Conservation (phyloP, 2,113 vertebrate genomes). For the Haemorhous mexicanus region DNA sequence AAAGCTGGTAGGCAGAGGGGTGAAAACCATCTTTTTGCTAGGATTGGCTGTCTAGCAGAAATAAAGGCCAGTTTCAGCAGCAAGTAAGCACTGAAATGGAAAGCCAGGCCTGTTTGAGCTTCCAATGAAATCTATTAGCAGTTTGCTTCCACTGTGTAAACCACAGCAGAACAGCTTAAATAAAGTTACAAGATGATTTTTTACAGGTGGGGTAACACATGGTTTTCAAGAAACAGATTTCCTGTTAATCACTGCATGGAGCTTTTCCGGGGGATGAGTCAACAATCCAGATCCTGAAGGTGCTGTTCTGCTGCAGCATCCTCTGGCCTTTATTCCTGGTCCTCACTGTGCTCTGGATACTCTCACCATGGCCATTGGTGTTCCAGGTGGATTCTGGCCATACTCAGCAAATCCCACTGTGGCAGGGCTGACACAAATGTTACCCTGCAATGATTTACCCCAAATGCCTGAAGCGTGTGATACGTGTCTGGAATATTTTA, state of each 20-base stretch:
- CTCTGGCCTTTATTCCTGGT: background rate
- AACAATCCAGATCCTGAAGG: background rate
- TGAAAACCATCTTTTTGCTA: background rate
- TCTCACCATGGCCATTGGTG: accelerated
- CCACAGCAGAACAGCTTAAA: background rate
- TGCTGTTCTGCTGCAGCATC: background rate
- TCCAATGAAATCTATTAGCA: background rate
- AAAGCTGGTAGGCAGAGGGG: background rate
- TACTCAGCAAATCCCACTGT: accelerated
- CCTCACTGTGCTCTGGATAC: too few relatives aligned
- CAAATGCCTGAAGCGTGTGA: background rate
- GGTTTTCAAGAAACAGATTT: background rate
- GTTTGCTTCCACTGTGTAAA: background rate
- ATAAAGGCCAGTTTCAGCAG: background rate
- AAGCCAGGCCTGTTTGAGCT: background rate
- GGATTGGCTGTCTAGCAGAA: background rate
- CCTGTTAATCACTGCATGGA: background rate
- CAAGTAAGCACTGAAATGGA: background rate
- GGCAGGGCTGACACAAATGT: background rate
- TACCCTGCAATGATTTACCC: background rate
- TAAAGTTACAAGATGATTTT: background rate
- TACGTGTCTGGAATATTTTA: background rate
- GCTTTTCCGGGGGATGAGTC: background rate
- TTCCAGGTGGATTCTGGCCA: background rate
- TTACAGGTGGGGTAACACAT: background rate